These are phyloP conservation scores for Agonopterix arenella DNA, from an alignment of 2,888 invertebrate genomes.

Conservation along the genomic window DNA sequence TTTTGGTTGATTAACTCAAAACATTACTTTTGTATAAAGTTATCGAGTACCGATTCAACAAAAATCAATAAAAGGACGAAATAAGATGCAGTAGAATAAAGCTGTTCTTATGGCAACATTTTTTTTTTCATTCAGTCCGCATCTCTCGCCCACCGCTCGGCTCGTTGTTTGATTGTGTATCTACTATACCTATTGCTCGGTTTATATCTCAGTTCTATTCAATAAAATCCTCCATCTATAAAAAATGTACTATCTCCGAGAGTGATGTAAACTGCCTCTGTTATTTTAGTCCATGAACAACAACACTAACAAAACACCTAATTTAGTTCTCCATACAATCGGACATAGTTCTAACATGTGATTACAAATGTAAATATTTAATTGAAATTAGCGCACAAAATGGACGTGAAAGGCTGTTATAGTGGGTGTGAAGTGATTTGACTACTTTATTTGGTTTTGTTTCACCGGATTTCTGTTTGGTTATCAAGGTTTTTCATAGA, in stretches of 20 bases:
- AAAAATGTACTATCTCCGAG: constrained; percentile 23
- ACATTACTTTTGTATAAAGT: too few species aligned
- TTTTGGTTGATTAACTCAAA: too few species aligned
- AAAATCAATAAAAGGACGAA: too few species aligned
- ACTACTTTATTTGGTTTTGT: constrained; percentile 25
- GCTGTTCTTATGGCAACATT: too few species aligned
- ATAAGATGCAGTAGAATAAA: too few species aligned
- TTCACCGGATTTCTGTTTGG: constrained; percentile 9
- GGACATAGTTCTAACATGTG: constrained; percentile 51
- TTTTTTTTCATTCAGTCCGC: not conserved
- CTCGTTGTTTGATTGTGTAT: constrained; percentile 2
- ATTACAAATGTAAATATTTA: constrained; percentile 60
- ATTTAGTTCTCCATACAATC: not conserved
- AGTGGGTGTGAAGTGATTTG: constrained; percentile 53
- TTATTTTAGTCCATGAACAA: constrained; percentile 28
- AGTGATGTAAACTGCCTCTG: constrained; percentile 35
- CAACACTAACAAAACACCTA: constrained; percentile 5
- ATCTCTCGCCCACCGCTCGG: not conserved
- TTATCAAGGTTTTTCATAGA: constrained; percentile 7
- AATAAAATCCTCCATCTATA: not conserved
- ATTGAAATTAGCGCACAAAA: constrained; percentile 52
- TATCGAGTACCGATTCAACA: too few species aligned
- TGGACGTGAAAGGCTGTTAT: constrained; percentile 55
- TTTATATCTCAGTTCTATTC: not conserved
- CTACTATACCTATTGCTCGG: not conserved